phyloP scores from a whole-genome alignment of 2,888 invertebrate species.

The Ariolimax columbianus region DNA sequence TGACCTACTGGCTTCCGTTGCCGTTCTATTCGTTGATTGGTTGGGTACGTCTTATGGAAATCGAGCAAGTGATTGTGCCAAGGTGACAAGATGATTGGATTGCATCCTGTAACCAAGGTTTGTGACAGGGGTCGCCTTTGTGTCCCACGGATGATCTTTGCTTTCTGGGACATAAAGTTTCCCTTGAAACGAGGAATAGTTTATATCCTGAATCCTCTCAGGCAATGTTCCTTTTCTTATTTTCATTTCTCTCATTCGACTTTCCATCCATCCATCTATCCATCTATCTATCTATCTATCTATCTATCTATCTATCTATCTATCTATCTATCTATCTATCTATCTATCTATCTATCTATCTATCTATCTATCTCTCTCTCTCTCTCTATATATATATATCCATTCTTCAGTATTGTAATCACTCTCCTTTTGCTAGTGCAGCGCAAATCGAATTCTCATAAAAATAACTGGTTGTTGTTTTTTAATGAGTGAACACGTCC shows the following conservation, averaged over 20 bases:
- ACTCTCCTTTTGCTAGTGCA: no score
- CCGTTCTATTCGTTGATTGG: neutral
- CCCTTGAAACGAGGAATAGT: neutral
- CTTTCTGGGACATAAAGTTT: neutral
- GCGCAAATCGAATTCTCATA: no score
- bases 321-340: slow-evolving; percentile 14
- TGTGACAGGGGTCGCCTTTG: slow-evolving; percentile 7
- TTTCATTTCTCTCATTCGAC: neutral
- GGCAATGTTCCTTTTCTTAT: neutral
- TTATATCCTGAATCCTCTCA: neutral
- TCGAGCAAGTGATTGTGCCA: neutral
- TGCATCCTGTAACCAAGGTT: neutral
- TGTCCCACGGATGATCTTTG: neutral
- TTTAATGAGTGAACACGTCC: no score
- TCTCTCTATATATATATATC: no score
- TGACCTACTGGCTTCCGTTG: slow-evolving; percentile 10
- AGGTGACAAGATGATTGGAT: neutral
- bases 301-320: slow-evolving; percentile 14
- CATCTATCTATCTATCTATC: no score
- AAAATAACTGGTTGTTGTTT: no score
- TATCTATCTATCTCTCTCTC: no score
- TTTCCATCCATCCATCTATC: no score
- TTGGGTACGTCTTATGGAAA: neutral
- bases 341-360: slow-evolving; percentile 14
- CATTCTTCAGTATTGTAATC: neutral